Base-by-base conservation (phyloP, 1,140 invertebrate genomes). In the Dreissena rostriformis region DNA sequence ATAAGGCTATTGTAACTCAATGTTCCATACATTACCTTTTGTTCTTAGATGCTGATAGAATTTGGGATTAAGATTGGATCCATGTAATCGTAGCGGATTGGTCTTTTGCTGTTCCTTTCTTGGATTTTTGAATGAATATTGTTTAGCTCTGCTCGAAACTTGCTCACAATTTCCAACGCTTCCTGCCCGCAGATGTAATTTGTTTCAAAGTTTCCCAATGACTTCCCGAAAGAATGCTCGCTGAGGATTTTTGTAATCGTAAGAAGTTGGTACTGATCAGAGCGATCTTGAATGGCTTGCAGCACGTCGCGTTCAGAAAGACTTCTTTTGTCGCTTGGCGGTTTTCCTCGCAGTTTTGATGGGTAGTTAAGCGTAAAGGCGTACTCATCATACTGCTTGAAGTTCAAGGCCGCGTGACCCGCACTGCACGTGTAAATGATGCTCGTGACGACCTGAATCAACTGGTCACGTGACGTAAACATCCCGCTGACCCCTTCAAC, bases 331-430 rank as follows among this genome's bases (percentile, higher is more conserved):
- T 92, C 87, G 39, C 26, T 88, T 4, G 94, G 94, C 19, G 91
- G 86, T 17, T 84, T 72, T 72, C 90, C 91, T 7, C 87, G 79
- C 11, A 94, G 82, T 26, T 89, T 87, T 12, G 86, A 88, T 2
- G 94, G 93, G 85, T 94, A 94, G 85, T 94, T 94, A 4, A 93
- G 93, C 10, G 93, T 89, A 83, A 93, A 94, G n/a, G 88, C 91
- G 84, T 94, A 94, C 49, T 88, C 77, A 15, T 90, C 86, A 55
- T 91, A 91, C 81, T 89, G 87, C 4, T 82, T 74, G 78, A 94
- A 94, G 82, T 94, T 94, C 24, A 91, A 90, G 8, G 93, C 93
- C 10, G 93, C 92, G 86, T 94, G 94, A 15, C 89, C 90, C 17
- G 93, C 87, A 68, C 92, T 93, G 85, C 93, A 94, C 0, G 90